These are phyloP conservation scores for Andrena cerasifolii DNA, from an alignment of 1,140 invertebrate genomes.

Conservation along the genomic window DNA sequence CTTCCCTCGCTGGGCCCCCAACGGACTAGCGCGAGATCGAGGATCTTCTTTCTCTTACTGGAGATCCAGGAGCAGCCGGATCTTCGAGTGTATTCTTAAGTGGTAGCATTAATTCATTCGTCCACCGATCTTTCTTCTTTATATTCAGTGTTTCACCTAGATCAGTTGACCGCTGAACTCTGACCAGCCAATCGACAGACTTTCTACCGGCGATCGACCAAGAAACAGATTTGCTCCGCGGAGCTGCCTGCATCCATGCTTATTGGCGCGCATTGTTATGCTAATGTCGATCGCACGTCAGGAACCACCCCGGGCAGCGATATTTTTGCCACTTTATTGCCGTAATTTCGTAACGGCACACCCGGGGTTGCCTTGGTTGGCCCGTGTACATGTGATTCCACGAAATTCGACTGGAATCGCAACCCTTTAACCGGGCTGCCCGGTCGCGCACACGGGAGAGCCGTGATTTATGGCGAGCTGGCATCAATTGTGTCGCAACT, in stretches of 20 bases:
- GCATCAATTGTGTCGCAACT: conserved; percentile 47
- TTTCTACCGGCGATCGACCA: no score
- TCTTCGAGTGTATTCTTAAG: no score
- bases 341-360: conserved; percentile 51
- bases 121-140: no score
- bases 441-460: background rate
- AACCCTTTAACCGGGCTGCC: conserved; percentile 32
- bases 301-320: background rate
- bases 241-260: no score
- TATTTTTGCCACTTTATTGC: conserved; percentile 55
- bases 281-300: conserved; percentile 21
- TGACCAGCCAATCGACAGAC: no score
- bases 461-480: conserved; percentile 42
- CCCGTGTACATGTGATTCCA: conserved; percentile 20
- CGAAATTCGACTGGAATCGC: conserved; percentile 51
- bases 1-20: conserved; percentile 40
- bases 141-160: no score
- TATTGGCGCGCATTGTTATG: conserved; percentile 20
- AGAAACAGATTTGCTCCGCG: no score
- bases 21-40: background rate
- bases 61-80: conserved; percentile 17
- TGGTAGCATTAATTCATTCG: no score
- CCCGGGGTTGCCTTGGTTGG: conserved; percentile 25
- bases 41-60: conserved; percentile 22
- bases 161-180: no score